Evolutionary conservation across 92 coral and sea anemone species (phyloP), one percentile per base, ranked within the genome.

Genomic region (Epizoanthus fatuus): DNA sequence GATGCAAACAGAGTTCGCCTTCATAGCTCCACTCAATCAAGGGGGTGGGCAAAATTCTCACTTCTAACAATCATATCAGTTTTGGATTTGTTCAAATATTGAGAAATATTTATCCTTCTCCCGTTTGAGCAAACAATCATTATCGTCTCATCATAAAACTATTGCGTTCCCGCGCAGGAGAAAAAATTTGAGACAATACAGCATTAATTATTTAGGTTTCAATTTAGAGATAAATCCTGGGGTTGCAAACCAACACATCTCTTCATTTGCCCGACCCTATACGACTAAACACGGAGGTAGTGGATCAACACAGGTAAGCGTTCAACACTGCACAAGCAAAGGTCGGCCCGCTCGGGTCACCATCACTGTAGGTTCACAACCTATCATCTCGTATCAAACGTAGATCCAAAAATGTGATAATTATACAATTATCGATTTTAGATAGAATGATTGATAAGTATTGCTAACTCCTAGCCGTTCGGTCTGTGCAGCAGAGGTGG

Each of bases 351-450:
- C 69, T 40, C 82, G 64, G 93, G 93, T 90, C 93, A 66, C 80
- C 69, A 71, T 75, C 72, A 66, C 68, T 92, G 96, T 95, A 92
- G 95, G 96, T 90, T 84, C 84, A 94, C 79, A 84, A 49, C 94
- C 76, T 85, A 90, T 90, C 92, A 88, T 79, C 93, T 91, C 88
- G 90, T 95, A 95, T 95, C 96, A 86, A 90, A 90, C 93, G 80
- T 87, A 92, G 98, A 95, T 95, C 93, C 96, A 92, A 86, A 93
- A 92, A 93, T 84, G 98, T 95, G 98, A 95, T 95, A 95, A 95
- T 95, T 95, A 95, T 92, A 95, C 98, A 95, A 95, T 95, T 95
- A 95, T 95, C 98, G 96, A 92, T 95, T 95, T 95, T 90, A 95
- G 96, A 95, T 95, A 93, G 93, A 82, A 76, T 88, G 97, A 91